Evolutionary conservation across 2,797 vertebrate genomes (phyloP), one percentile per base, ranked within the genome.

Genomic region (Anas bernieri): DNA sequence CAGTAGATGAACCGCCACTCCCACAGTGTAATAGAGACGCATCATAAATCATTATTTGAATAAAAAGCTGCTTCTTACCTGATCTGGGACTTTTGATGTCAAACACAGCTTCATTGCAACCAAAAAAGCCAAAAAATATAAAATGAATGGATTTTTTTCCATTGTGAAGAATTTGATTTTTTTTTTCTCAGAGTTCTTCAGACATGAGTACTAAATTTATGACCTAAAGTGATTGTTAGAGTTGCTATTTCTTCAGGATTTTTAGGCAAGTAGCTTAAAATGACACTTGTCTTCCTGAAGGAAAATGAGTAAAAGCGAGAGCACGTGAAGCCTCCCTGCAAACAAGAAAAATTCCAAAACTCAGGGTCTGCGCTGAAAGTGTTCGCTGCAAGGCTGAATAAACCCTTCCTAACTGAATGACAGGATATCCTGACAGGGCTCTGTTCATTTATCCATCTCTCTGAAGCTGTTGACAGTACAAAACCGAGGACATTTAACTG

Each of bases 351-450:
- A 83, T 62, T 83, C 63, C 66, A 73, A 86, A 95, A 95, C 11
- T n/a, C 45, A 54, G 67, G 31, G 73, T 63, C 68, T 77, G 92
- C 70, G 62, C 88, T n/a, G 89, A 78, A 83, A 86, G 45, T 26
- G 85, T 93, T 87, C 39, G 18, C 84, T 90, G 62, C 67, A 61
- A 74, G 92, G 81, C 89, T 76, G 87, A 85, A 95, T 97, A 96
- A 97, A 96, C 33, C 68, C 52, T 96, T 91, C 87, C 94, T 54
- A 66, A 63, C 55, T 92, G 95, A 97, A 97, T 97, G 95, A 93
- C 98, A 97, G 98, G 98, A 98, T 97, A 97, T 98, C 98, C 98
- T 98, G 97, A 83, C 7, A 8, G 89, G 93, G 69, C 73, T 81
- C 46, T 52, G 28, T 17, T 81, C 58, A 67, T 90, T 94, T 86